Percentiles rank a stretch among this genome's conserved stretches.
Conservation (phyloP, 2,113 vertebrate species). For the Spea multiplicata region DNA sequence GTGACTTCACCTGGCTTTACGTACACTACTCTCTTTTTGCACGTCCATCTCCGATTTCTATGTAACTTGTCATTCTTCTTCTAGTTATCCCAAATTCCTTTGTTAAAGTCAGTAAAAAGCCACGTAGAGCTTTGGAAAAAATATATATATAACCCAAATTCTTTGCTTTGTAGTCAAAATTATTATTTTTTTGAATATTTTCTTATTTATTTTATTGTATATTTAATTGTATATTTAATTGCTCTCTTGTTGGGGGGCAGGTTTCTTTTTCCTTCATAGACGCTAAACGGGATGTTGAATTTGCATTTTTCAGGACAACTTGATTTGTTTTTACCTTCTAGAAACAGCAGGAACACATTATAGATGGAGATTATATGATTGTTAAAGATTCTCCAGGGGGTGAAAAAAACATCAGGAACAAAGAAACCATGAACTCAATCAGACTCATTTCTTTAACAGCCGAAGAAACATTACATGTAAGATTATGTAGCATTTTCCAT, state of each 20-base stretch:
- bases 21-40: too few species aligned
- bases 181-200: background rate
- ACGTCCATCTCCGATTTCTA: too few species aligned
- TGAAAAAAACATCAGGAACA: background rate
- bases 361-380: background rate
- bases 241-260: too few species aligned
- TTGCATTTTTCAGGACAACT: background rate
- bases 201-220: background rate
- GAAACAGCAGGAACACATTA: constrained; percentile 8
- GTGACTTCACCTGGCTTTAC: too few species aligned
- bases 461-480: constrained; percentile 9
- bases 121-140: too few species aligned
- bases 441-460: constrained; percentile 12
- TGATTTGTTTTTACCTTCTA: background rate
- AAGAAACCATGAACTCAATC: background rate
- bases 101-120: too few species aligned
- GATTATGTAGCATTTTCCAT: constrained; percentile 42
- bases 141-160: too few species aligned
- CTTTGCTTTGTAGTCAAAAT: too few species aligned
- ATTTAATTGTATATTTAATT: too few species aligned
- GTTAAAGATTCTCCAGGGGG: background rate
- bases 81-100: too few species aligned
- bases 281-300: background rate
- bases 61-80: too few species aligned
- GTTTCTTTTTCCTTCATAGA: too few species aligned